Evolutionary conservation across 2,113 vertebrate genomes (phyloP).

Genomic region (Colius striatus): DNA sequence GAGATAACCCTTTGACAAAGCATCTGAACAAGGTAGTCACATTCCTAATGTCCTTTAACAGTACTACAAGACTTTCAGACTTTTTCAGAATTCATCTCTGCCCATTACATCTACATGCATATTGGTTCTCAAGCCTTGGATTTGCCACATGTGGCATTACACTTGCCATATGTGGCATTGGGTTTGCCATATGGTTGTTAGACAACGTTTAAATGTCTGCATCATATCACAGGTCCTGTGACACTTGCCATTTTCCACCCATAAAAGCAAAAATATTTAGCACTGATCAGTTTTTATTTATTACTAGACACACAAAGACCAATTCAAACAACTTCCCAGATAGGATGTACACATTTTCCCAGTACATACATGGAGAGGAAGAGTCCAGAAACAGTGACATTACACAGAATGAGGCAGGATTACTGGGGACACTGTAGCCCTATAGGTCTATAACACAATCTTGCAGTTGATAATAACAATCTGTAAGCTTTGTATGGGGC

Average conservation of each 20-base stretch:
- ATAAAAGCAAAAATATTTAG: neutral
- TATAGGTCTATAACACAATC: no score
- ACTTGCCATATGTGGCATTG: neutral
- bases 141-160: neutral
- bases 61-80: neutral
- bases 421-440: neutral
- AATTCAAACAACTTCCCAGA: neutral
- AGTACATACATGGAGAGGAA: rapidly evolving
- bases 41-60: neutral
- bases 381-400: neutral
- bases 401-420: neutral
- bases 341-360: neutral
- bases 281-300: neutral
- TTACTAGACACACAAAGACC: neutral
- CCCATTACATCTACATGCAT: neutral
- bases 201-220: neutral
- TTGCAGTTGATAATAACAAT: neutral
- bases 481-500: neutral
- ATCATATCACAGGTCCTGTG: neutral
- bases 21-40: neutral
- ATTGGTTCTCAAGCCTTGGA: neutral
- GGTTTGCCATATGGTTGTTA: neutral
- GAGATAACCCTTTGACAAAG: neutral
- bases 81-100: neutral
- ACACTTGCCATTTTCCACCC: neutral